phyloP scores from a whole-genome alignment of 2,113 vertebrate genomes.

The Promerops cafer region DNA sequence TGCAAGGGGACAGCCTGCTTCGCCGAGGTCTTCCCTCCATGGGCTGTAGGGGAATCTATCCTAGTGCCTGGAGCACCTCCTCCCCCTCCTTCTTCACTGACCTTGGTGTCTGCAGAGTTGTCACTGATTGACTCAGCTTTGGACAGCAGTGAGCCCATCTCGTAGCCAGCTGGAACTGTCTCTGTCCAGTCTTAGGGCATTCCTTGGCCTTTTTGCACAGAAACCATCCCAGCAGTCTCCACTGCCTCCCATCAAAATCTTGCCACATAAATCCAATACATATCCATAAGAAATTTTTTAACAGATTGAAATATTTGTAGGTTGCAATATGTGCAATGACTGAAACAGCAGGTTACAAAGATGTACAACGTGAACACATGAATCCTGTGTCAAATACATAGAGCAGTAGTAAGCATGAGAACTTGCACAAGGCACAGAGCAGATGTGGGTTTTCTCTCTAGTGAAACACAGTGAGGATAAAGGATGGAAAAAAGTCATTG shows the following conservation, averaged over 20 bases:
- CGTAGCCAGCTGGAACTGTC: background rate
- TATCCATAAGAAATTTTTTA: background rate
- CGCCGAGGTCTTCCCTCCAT: background rate
- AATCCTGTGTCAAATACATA: background rate
- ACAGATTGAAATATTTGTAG: background rate
- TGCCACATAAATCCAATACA: background rate
- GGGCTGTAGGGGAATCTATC: background rate
- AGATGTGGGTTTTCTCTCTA: background rate
- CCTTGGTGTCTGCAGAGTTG: accelerated
- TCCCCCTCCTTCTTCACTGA: background rate
- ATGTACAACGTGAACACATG: background rate
- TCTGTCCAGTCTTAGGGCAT: background rate
- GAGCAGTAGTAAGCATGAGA: background rate
- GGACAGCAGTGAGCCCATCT: too few relatives aligned
- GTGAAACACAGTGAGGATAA: background rate
- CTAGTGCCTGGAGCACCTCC: background rate
- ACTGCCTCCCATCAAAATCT: background rate
- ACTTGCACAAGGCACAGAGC: background rate
- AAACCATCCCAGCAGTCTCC: background rate
- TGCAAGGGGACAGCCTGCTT: background rate
- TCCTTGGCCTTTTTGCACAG: background rate
- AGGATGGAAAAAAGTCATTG: background rate
- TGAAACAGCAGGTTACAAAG: background rate
- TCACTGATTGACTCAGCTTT: background rate
- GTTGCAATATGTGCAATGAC: background rate